Evolutionary conservation across 1,140 invertebrate genomes (phyloP).

Genomic region (Chelonus insularis): DNA sequence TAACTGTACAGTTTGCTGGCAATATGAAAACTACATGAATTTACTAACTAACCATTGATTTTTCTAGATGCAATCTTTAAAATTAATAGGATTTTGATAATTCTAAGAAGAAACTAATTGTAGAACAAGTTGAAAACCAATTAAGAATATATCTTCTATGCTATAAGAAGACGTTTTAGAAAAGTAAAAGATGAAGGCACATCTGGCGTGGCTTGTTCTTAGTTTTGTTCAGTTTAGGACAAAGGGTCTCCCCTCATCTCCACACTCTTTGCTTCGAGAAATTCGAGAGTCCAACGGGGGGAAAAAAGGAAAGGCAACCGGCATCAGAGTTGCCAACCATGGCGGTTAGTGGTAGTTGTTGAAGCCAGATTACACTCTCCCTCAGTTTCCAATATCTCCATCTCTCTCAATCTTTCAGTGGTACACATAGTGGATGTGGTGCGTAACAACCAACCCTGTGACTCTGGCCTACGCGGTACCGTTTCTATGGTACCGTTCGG

Average conservation of each 20-base stretch:
- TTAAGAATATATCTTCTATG: too few species aligned
- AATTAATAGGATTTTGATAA: too few species aligned
- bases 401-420: background rate
- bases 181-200: background rate
- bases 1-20: background rate
- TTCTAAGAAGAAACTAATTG: too few species aligned
- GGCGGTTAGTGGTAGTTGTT: constrained; percentile 11
- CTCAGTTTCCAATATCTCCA: constrained; percentile 1
- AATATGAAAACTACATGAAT: background rate
- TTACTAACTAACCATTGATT: background rate
- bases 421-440: constrained; percentile 13
- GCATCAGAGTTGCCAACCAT: constrained; percentile 5
- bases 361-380: constrained; percentile 31
- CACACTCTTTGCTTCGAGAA: constrained; percentile 5
- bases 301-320: constrained; percentile 20
- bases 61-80: too few species aligned
- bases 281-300: constrained; percentile 25
- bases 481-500: constrained; percentile 58
- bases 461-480: constrained; percentile 43
- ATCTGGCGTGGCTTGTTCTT: background rate
- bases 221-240: background rate
- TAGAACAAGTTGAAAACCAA: too few species aligned
- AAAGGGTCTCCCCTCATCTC: background rate
- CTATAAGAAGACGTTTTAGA: too few species aligned
- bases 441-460: constrained; percentile 39